Evolutionary conservation across 2,113 vertebrate species (phyloP), one percentile per base, ranked within the genome.

Genomic region (Thymallus thymallus): DNA sequence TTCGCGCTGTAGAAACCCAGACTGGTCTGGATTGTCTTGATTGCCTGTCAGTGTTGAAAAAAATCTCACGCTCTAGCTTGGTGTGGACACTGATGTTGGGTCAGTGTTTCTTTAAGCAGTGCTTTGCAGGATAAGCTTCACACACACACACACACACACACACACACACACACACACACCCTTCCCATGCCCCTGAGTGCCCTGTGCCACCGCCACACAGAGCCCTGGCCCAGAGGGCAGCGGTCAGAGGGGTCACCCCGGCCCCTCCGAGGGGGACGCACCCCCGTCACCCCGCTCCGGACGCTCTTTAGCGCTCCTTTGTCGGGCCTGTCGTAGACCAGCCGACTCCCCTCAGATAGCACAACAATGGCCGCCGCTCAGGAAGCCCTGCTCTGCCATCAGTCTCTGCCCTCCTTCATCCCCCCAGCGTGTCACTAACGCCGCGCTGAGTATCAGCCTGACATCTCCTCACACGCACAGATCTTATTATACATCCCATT

Each of bases 121-220:
- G 35, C 35, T 41, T 41, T 41, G 35, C 35, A 41, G 35, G 35
- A 41, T 41, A 41, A 89, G 68, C 84, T 79, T 86, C 86, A 41
- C 35, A 41, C 9, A 41, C 35, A 41, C 29, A 41, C 35, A 41
- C 35, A 41, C 35, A 41, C 35, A 41, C 35, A 41, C 35, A 41
- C 35, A 41, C n/a, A n/a, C n/a, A n/a, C n/a, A 29, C 26, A 29
- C 32, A 41, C 35, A 41, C 35, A 41, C 35, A 41, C 35, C 35
- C 92, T 94, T 95, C 95, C 95, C 93, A 94, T 94, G 93, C 75
- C 89, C 91, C 78, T 82, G 74, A 69, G 82, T 92, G 90, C 94
- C 94, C 92, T 90, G 93, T 94, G 94, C 93, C 91, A 92, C 94
- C 93, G 91, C 85, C 93, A 93, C 93, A 92, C 92, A 94, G 93